phyloP scores from a whole-genome alignment of 2,888 invertebrate genomes.

The Andrena flavipes region DNA sequence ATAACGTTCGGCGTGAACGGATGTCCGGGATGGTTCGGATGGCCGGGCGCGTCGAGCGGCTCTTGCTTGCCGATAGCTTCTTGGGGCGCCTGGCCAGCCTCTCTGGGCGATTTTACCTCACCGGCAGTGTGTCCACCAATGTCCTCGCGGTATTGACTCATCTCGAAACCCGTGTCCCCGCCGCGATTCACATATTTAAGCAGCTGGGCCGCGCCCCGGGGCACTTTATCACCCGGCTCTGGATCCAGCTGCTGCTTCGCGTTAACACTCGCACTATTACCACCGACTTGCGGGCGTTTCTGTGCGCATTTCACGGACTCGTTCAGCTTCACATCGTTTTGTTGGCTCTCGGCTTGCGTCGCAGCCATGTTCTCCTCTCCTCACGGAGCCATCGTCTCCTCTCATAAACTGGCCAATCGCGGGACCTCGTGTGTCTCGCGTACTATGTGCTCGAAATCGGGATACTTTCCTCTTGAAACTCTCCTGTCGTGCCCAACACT shows the following conservation, averaged over 20 bases:
- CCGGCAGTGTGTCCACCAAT: constrained; percentile 87
- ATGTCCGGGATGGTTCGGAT: constrained; percentile 83
- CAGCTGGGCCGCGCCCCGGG: constrained; percentile 84
- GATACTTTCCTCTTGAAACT: constrained; percentile 63
- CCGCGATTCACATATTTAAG: constrained; percentile 93
- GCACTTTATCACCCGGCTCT: constrained; percentile 79
- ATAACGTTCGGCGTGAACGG: constrained; percentile 86
- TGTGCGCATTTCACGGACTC: constrained; percentile 83
- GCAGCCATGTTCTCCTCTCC: constrained; percentile 90
- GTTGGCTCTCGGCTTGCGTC: constrained; percentile 93
- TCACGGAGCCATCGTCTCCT: constrained; percentile 80
- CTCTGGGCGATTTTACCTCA: constrained; percentile 83
- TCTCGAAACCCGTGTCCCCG: constrained; percentile 87
- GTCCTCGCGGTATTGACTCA: constrained; percentile 91
- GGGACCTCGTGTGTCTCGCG: constrained; percentile 76
- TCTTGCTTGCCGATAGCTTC: constrained; percentile 77
- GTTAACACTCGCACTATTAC: constrained; percentile 84
- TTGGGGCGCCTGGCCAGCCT: constrained; percentile 78
- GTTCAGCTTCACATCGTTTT: constrained; percentile 88
- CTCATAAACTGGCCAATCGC: constrained; percentile 80
- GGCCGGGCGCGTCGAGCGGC: constrained; percentile 74
- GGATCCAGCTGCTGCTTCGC: constrained; percentile 80
- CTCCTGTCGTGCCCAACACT: constrained; percentile 71
- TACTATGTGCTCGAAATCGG: constrained; percentile 73
- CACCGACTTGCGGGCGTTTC: constrained; percentile 86